A percentile compares a stretch with the other conserved stretches of the same genome.
Evolutionary conservation across 1,140 invertebrate genomes (phyloP).

Genomic region (Drosophila pallidifrons): DNA sequence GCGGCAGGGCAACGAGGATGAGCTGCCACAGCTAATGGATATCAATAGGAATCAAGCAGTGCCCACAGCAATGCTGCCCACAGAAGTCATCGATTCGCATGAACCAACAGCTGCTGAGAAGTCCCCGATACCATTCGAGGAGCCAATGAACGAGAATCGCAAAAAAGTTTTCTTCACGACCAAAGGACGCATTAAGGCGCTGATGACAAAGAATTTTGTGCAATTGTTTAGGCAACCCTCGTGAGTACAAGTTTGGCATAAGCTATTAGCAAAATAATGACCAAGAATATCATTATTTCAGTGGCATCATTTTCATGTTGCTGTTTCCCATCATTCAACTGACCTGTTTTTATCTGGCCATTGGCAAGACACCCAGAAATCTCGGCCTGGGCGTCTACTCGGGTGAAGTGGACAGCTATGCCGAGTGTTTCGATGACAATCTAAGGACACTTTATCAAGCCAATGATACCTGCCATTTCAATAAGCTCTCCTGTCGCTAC

Average conservation of each 20-base stretch:
- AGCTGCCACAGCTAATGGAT: conserved; percentile 61
- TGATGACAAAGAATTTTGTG: conserved; percentile 87
- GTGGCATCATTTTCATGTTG: conserved; percentile 92
- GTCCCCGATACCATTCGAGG: conserved; percentile 57
- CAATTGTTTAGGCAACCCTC: conserved; percentile 89
- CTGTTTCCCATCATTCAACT: conserved; percentile 93
- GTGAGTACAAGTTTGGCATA: conserved; percentile 84
- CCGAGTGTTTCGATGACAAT: conserved; percentile 70
- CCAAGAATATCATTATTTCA: conserved; percentile 74
- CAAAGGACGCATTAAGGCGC: conserved; percentile 78
- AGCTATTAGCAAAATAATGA: too few species aligned
- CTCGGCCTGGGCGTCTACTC: conserved; percentile 92
- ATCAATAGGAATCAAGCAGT: conserved; percentile 56
- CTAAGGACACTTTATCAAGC: conserved; percentile 68
- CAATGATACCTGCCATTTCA: conserved; percentile 85
- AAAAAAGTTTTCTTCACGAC: conserved; percentile 79
- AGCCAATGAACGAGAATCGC: conserved; percentile 63
- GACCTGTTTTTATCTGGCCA: conserved; percentile 91
- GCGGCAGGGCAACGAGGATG: conserved; percentile 86
- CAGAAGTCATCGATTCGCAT: conserved; percentile 71
- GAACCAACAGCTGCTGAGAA: conserved; percentile 58
- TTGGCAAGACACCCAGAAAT: conserved; percentile 91
- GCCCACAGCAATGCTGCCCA: conserved; percentile 56
- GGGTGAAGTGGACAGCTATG: conserved; percentile 87
- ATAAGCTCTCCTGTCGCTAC: conserved; percentile 87